Evolutionary conservation across 2,888 invertebrate species (phyloP).

Genomic region (Carterocephalus palaemon): DNA sequence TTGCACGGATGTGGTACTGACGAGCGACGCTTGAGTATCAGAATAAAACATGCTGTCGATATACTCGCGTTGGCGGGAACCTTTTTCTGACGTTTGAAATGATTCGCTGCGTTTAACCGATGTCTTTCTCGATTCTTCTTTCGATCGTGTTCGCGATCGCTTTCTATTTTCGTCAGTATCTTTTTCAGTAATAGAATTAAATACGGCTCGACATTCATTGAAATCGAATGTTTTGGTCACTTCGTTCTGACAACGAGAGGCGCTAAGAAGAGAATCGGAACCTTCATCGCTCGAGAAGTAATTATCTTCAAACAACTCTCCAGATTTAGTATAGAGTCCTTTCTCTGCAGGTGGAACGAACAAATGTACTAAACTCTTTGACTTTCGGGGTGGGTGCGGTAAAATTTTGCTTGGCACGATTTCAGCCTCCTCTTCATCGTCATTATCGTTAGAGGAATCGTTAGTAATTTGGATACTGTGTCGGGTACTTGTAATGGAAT

Average conservation of each 20-base stretch:
- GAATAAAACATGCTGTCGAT: constrained; percentile 81
- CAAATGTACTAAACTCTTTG: constrained; percentile 84
- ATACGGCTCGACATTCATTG: constrained; percentile 76
- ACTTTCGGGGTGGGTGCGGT: constrained; percentile 88
- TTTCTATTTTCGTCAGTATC: constrained; percentile 59
- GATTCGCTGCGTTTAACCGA: constrained; percentile 72
- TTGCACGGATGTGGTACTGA: constrained; percentile 39
- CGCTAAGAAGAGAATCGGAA: constrained; percentile 84
- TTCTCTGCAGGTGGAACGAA: constrained; percentile 81
- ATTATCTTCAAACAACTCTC: constrained; percentile 76
- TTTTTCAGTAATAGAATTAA: constrained; percentile 78
- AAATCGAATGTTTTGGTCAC: constrained; percentile 67
- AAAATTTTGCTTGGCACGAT: constrained; percentile 88
- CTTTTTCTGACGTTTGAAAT: constrained; percentile 68
- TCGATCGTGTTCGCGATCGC: constrained; percentile 59
- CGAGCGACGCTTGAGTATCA: constrained; percentile 58
- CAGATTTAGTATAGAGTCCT: constrained; percentile 75
- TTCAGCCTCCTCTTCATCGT: constrained; percentile 80
- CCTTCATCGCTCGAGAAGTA: constrained; percentile 82
- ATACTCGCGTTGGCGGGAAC: constrained; percentile 67
- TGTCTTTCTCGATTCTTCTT: constrained; percentile 56
- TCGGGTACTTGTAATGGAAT: constrained; percentile 75
- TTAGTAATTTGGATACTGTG: constrained; percentile 73
- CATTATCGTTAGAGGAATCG: constrained; percentile 69
- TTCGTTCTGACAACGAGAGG: constrained; percentile 73